Base-by-base conservation (phyloP, 2,113 vertebrate genomes). In the Procavia capensis region DNA sequence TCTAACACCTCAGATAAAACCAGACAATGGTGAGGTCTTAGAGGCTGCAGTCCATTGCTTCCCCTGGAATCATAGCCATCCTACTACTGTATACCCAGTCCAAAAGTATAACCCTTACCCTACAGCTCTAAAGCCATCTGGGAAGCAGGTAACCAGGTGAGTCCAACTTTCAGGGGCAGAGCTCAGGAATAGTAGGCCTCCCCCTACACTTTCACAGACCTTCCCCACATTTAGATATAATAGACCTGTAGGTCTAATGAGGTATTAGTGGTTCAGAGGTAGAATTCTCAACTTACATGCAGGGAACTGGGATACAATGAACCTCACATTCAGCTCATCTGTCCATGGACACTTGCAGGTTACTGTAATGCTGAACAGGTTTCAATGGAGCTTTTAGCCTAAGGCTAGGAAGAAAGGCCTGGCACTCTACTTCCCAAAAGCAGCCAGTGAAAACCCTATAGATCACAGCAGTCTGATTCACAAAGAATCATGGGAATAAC, bases 111-210 rank as follows among this genome's bases (percentile, higher is more conserved):
- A 63, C 8, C 45, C 6, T 16, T 4, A 20, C 6, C 45, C 17
- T 27, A 1, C 34, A 41, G 22, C 19, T 36, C 50, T 39, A 13
- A 59, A 39, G 29, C 8, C 13, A 0, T 2, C 45, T 9, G 10
- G 3, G 29, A 50, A 64, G 34, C 41, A 41, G 0, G 4, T 0
- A 27, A 41, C 2, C 0, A 2, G 54, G 34, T 10, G 9, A 1
- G 34, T 24, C 43, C 1, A 83, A 14, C 6, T 24, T 78, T 36
- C 81, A 20, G 24, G 3, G 80, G 19, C 36, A 54, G 29, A 63
- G 31, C 50, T 80, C 34, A 45, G n/a, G 11, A 59, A 5, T 14
- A 36, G 10, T 29, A 29, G 70, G 0, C 22, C 50, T 41, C 24
- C 9, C 22, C 50, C 50, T 19, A 41, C 0, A 0, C 34, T 34